Evolutionary conservation across 2,888 invertebrate genomes (phyloP), one percentile per base, ranked within the genome.

Genomic region (Ptychoptera albimana): DNA sequence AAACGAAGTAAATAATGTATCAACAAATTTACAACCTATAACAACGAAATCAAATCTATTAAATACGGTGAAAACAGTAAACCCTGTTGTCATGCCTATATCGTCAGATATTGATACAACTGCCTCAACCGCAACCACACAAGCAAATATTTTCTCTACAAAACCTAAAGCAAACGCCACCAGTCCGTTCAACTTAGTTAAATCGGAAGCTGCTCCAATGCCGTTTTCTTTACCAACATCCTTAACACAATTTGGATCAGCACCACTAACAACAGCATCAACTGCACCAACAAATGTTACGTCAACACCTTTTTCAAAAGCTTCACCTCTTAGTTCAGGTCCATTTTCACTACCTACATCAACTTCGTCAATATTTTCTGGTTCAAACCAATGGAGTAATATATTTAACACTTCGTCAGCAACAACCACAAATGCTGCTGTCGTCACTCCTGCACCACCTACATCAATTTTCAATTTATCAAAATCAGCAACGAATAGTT

Each of bases 281-380:
- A 39, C 8, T 9, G 12, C 12, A 10, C 9, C 29, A 10, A 11
- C 36, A 4, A 4, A 42, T 23, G 16, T 42, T 4, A 14, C 40
- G 8, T 15, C 43, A 10, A 12, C 46, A 12, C 32, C 39, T 5
- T 39, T 45, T n/a, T 36, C 44, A 23, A 16, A 11, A 15, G 6
- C 37, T 8, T 8, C 37, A 16, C 8, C 37, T 5, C 23, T 23
- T 5, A 23, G 23, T 23, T 23, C 23, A 5, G 49, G 47, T 48
- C 45, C 37, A n/a, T 16, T 48, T 1, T 12, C 50, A 8, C 39
- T 34, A 36, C 42, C 48, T 7, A 16, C 43, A 13, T 39, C 50
- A 8, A 41, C 50, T 7, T 43, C 49, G 29, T 46, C 50, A n/a
- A 44, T 39, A 9, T 49, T 50, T 13, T 32, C 8, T 39, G 29